phyloP scores from a whole-genome alignment of 2,113 vertebrate species.

The Gavia stellata region DNA sequence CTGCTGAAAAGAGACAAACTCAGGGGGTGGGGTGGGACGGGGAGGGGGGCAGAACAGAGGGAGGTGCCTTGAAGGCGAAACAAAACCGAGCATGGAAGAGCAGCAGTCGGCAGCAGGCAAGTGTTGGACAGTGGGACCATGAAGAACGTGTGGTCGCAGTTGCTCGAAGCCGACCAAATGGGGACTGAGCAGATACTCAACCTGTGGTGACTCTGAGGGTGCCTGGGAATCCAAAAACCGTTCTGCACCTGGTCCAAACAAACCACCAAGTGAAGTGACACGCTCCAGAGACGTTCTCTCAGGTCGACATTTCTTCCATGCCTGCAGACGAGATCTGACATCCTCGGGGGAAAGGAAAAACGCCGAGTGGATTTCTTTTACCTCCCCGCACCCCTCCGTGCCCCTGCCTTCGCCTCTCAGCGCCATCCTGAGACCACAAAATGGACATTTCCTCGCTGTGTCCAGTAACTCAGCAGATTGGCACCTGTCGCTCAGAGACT shows the following conservation, averaged over 20 bases:
- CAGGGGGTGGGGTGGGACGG: neutral
- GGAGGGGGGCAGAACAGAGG: neutral
- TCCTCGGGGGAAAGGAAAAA: neutral
- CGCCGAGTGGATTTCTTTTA: neutral
- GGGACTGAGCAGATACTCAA: neutral
- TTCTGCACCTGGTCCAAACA: neutral
- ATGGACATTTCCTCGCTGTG: neutral
- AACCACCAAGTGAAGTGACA: neutral
- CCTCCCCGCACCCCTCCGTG: neutral
- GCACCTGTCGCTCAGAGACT: constrained; percentile 13
- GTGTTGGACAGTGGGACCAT: neutral
- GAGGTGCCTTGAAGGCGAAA: neutral
- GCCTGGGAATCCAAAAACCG: neutral
- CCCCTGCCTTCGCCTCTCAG: neutral
- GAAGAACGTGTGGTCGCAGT: neutral
- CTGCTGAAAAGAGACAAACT: constrained; percentile 45
- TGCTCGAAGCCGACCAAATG: neutral
- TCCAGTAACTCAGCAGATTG: neutral
- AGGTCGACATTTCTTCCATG: neutral
- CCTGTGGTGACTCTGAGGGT: neutral
- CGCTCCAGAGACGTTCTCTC: neutral
- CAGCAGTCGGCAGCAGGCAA: neutral
- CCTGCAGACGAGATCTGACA: neutral
- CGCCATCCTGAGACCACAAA: neutral
- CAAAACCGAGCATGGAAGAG: neutral